These are phyloP conservation scores for Myoxocephalus aenaeus DNA, from an alignment of 2,797 vertebrate species.

Conservation along the genomic window DNA sequence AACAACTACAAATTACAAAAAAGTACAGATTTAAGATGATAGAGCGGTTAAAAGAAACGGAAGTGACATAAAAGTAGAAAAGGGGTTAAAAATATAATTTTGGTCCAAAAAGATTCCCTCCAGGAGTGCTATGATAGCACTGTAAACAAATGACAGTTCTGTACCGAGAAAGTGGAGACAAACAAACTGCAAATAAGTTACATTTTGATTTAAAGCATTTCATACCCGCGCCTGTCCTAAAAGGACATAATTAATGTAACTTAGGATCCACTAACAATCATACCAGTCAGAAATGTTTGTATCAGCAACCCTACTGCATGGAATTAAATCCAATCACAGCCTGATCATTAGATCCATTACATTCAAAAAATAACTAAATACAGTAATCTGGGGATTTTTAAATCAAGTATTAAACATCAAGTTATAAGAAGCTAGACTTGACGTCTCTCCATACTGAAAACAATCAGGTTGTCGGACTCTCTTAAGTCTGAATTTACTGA, in stretches of 20 bases:
- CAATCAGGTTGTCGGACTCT: conserved; percentile 19
- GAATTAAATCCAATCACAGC: conserved; percentile 30
- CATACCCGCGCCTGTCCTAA: background rate
- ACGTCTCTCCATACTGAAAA: conserved; percentile 15
- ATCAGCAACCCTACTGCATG: conserved; percentile 17
- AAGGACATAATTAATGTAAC: conserved; percentile 1
- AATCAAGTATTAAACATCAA: conserved; percentile 53
- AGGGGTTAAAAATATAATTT: conserved; percentile 47
- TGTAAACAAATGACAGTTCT: conserved; percentile 30
- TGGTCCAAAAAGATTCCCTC: conserved; percentile 20
- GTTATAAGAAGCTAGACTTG: background rate
- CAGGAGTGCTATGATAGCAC: background rate
- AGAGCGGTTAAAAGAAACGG: background rate
- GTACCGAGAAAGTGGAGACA: background rate
- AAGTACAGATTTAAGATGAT: conserved; percentile 14
- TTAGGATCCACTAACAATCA: conserved; percentile 19
- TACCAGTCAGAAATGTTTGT: conserved; percentile 38
- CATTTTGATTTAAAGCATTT: conserved; percentile 12
- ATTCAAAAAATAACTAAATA: conserved; percentile 34
- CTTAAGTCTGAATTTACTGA: conserved; percentile 21
- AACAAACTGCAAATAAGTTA: conserved; percentile 3
- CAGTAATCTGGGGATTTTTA: conserved; percentile 35
- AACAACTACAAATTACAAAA: background rate
- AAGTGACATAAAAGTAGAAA: conserved; percentile 31
- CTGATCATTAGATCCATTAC: conserved; percentile 9